Percentiles rank a stretch among this genome's conserved stretches.
Conservation (phyloP, 2,888 invertebrate species). For the Piscicola geometra region DNA sequence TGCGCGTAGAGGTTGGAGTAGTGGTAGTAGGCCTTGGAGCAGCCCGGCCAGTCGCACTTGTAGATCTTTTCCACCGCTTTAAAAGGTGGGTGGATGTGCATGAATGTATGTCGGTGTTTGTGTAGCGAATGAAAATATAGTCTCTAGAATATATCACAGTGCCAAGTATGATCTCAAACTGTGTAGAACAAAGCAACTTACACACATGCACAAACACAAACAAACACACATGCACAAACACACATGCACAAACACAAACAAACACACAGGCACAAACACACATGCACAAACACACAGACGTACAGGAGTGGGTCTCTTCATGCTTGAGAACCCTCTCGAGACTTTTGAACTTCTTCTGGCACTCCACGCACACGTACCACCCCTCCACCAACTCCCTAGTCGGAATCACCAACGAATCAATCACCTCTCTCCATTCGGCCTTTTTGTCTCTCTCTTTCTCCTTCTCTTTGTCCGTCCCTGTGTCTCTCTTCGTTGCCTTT, state of each 20-base stretch:
- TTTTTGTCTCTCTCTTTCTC: constrained; percentile 18
- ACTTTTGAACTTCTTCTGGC: constrained; percentile 52
- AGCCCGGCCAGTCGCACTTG: constrained; percentile 51
- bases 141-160: no score
- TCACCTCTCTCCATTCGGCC: constrained; percentile 1
- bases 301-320: constrained; percentile 50
- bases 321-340: constrained; percentile 53
- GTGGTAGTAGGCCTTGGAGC: constrained; percentile 53
- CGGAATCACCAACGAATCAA: neutral
- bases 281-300: no score
- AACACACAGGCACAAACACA: no score
- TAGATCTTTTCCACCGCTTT: constrained; percentile 51
- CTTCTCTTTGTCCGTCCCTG: neutral
- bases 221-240: no score
- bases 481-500: neutral
- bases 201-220: no score
- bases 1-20: constrained; percentile 53
- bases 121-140: no score
- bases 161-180: no score
- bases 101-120: no score
- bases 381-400: constrained; percentile 22
- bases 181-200: no score
- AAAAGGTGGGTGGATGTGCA: neutral
- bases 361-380: constrained; percentile 47
- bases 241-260: no score